Base-by-base conservation (phyloP, 2,113 vertebrate species). In the Microcebus griseorufus region DNA sequence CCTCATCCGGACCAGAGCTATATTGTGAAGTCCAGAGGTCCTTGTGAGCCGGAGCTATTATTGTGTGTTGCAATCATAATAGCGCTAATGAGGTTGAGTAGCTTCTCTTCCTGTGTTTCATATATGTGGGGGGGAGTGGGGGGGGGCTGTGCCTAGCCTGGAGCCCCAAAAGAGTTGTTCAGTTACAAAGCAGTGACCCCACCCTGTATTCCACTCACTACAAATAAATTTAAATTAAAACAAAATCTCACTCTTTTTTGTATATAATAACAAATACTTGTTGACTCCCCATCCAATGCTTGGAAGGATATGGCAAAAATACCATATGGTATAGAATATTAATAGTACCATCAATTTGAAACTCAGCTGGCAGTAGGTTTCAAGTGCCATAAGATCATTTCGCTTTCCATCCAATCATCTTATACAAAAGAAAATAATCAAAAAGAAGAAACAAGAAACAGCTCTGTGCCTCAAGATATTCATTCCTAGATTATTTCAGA, bases 401-500 rank as follows among this genome's bases (percentile, higher is more conserved):
- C 85, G 32, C 9, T 48, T 94, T 90, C 25, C 18, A 70, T 86
- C 60, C 22, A 60, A 81, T 76, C 39, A 84, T 65, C 69, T 85
- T 42, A 70, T 32, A 58, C 17, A 60, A 75, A 76, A 86, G 58
- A 39, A 70, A 76, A 88, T 84, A 91, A 39, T 75, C 1, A 45
- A 79, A 79, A 75, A 45, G 69, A 34, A 82, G 39, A 42, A 39
- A 39, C 39, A 39, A 39, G 39, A 65, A 92, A 65, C 0, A 45
- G 34, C 17, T 85, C 53, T 76, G 48, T 9, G 4, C 32, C 51
- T 79, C 45, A 92, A 86, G 73, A 86, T 76, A 45, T 6, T 78
- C n/a, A 45, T 86, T 85, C 45, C 13, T 22, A 96, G 37, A 45
- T 78, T 84, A 80, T 84, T 89, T 94, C 51, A 69, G 96, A 64